Conservation (phyloP, 2,888 invertebrate genomes). For the Cerastoderma edule region DNA sequence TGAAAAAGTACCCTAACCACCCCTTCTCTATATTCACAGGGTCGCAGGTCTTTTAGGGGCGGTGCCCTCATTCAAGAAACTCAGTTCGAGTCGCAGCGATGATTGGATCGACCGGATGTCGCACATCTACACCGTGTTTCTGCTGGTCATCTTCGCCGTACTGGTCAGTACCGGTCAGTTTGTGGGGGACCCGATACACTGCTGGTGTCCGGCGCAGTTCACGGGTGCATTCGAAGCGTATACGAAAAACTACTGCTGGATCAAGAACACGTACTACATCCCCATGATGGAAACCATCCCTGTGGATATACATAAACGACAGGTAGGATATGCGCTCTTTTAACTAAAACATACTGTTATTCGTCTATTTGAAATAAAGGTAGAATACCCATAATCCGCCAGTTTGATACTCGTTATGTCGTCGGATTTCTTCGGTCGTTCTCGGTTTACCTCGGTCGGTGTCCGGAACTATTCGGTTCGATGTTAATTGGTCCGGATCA, state of each 20-base stretch:
- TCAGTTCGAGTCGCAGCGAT: conserved; percentile 76
- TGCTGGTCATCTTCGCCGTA: conserved; percentile 78
- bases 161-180: conserved; percentile 78
- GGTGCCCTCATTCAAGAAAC: conserved; percentile 75
- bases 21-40: conserved; percentile 38
- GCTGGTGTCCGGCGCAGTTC: conserved; percentile 78
- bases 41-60: conserved; percentile 70
- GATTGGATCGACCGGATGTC: conserved; percentile 79
- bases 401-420: too few relatives aligned
- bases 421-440: too few relatives aligned
- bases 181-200: conserved; percentile 79
- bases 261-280: conserved; percentile 79
- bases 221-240: conserved; percentile 77
- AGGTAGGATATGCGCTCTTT: conserved; percentile 56
- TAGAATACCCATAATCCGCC: too few relatives aligned
- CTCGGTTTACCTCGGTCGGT: too few relatives aligned
- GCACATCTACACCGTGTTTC: conserved; percentile 77
- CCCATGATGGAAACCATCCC: conserved; percentile 78
- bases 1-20: too few relatives aligned
- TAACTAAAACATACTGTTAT: too few relatives aligned
- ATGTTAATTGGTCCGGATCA: too few relatives aligned
- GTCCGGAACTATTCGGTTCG: too few relatives aligned
- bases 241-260: conserved; percentile 79
- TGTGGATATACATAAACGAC: conserved; percentile 69
- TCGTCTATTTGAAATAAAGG: too few relatives aligned